phyloP scores from a whole-genome alignment of 2,113 vertebrate species.

The Microtus oregoni region DNA sequence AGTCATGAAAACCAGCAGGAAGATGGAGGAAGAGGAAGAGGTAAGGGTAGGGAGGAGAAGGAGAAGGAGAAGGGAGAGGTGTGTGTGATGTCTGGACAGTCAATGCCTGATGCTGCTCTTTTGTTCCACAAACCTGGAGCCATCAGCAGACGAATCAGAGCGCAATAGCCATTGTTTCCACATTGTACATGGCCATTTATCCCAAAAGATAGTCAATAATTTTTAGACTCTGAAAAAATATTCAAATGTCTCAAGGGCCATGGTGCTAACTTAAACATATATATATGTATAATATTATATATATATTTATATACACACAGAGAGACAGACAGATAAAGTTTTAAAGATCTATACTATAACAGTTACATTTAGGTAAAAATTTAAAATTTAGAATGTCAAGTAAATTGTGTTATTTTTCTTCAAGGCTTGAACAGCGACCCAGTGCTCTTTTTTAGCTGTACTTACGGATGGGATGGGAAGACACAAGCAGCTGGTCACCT shows the following conservation, averaged over 20 bases:
- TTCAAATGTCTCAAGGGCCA: background rate
- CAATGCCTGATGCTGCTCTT: background rate
- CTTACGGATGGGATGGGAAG: conserved; percentile 86
- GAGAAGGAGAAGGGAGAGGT: too few relatives aligned
- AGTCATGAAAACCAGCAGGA: background rate
- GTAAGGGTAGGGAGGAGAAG: too few relatives aligned
- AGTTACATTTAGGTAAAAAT: background rate
- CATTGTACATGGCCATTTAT: background rate
- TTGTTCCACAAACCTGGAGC: background rate
- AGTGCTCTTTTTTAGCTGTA: background rate
- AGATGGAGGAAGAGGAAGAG: too few relatives aligned
- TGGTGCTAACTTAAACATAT: background rate
- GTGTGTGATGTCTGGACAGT: background rate
- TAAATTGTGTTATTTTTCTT: background rate
- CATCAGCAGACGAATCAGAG: background rate
- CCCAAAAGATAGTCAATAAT: background rate
- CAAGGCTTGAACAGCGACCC: background rate
- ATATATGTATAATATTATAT: too few relatives aligned
- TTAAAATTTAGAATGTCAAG: conserved; percentile 12
- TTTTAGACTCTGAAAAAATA: conserved; percentile 10
- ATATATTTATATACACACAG: too few relatives aligned
- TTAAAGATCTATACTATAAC: background rate
- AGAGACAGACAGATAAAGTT: background rate
- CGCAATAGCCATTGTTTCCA: background rate
- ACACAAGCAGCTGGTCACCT: conserved; percentile 82